Evolutionary conservation across 1,140 invertebrate genomes (phyloP).

Genomic region (Apis cerana): DNA sequence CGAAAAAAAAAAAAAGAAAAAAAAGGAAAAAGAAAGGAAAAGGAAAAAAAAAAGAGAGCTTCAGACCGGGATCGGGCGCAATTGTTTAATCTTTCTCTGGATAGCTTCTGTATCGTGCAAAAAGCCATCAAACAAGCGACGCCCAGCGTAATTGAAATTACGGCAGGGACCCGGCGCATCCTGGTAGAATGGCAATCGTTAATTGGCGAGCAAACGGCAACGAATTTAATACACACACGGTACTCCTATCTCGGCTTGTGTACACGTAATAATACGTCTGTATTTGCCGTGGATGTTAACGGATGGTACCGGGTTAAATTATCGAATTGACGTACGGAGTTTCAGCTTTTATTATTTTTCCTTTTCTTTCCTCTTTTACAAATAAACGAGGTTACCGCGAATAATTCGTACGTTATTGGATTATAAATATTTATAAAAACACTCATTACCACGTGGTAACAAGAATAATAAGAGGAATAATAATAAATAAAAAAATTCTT

Average conservation of each 20-base stretch:
- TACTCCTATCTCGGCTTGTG: conserved; percentile 29
- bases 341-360: not conserved
- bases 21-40: not conserved
- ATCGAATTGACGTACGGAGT: conserved; percentile 8
- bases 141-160: conserved; percentile 48
- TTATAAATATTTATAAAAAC: no score
- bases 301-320: conserved; percentile 19
- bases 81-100: conserved; percentile 41
- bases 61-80: not conserved
- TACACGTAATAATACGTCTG: conserved; percentile 45
- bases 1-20: not conserved
- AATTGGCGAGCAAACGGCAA: conserved; percentile 59
- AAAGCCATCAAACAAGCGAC: conserved; percentile 31
- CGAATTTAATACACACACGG: conserved; percentile 55
- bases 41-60: not conserved
- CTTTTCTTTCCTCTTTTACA: not conserved
- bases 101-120: not conserved
- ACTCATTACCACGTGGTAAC: no score
- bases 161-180: conserved; percentile 2
- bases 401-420: no score
- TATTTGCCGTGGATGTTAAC: conserved; percentile 37
- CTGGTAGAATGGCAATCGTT: conserved; percentile 48
- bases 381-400: not conserved
- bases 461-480: no score
- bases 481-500: no score